A percentile compares a stretch with the other conserved stretches of the same genome.
Conservation (phyloP, 2,113 vertebrate species). For the Pseudorectes ferrugineus region DNA sequence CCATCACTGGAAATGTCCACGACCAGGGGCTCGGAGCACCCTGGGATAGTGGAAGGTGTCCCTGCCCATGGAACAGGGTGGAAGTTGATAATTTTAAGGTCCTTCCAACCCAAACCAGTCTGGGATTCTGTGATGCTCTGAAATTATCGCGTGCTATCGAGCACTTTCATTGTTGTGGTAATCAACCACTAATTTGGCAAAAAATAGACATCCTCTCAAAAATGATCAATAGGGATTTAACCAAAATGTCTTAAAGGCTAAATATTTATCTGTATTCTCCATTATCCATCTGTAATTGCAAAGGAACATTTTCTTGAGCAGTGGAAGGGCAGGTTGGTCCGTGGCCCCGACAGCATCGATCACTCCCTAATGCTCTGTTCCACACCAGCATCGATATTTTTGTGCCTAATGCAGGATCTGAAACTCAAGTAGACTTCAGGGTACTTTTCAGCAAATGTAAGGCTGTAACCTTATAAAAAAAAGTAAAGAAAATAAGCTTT, state of each 20-base stretch:
- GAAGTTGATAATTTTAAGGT: neutral
- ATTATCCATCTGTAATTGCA: neutral
- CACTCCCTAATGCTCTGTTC: neutral
- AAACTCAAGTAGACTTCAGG: neutral
- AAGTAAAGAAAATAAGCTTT: accelerated
- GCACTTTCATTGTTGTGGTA: accelerated
- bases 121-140: neutral
- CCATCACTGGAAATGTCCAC: neutral
- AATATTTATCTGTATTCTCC: neutral
- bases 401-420: neutral
- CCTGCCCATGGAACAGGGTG: accelerated
- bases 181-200: neutral
- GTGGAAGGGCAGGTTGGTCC: neutral
- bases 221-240: neutral
- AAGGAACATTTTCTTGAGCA: neutral
- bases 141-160: accelerated
- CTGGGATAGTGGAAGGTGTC: neutral
- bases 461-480: neutral
- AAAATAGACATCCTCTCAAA: neutral
- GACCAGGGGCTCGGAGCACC: neutral
- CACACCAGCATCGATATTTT: neutral
- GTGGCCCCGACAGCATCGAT: accelerated
- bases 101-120: neutral
- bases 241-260: neutral
- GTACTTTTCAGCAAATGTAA: neutral